Conservation (phyloP, 2,888 invertebrate genomes). For the Tanytarsus gracilentus region DNA sequence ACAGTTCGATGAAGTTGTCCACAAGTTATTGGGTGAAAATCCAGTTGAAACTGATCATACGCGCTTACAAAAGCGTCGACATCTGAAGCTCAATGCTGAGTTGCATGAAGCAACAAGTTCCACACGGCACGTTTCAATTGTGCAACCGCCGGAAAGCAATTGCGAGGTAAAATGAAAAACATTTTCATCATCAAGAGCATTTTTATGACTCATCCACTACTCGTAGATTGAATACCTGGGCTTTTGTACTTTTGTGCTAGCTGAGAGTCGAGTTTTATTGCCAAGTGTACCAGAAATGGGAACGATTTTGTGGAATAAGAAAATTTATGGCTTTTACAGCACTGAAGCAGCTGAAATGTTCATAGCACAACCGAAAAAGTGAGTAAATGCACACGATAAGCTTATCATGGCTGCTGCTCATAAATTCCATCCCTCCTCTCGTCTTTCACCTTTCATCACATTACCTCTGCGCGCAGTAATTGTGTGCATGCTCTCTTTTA, state of each 20-base stretch:
- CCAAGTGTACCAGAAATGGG: slow-evolving; percentile 26
- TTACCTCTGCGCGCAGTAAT: too few relatives aligned
- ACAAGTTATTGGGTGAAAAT: slow-evolving; percentile 36
- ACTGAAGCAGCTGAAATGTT: slow-evolving; percentile 17
- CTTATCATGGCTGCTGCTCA: background rate
- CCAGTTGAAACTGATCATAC: slow-evolving; percentile 23
- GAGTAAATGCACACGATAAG: background rate
- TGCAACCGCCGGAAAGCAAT: slow-evolving; percentile 20
- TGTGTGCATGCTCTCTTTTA: background rate
- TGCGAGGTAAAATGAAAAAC: slow-evolving; percentile 18
- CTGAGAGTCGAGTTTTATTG: slow-evolving; percentile 22
- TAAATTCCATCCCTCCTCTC: background rate
- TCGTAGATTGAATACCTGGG: slow-evolving; percentile 21
- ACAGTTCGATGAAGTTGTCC: slow-evolving; percentile 43
- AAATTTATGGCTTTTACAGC: slow-evolving; percentile 10
- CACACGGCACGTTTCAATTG: slow-evolving; percentile 14
- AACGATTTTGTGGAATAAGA: slow-evolving; percentile 14
- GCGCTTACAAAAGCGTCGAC: slow-evolving; percentile 8
- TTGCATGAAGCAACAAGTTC: background rate
- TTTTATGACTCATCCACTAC: background rate
- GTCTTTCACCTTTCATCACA: too few relatives aligned
- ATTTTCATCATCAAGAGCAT: slow-evolving; percentile 2
- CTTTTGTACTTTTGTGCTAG: slow-evolving; percentile 22
- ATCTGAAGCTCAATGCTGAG: slow-evolving; percentile 8
- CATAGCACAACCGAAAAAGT: slow-evolving; percentile 10